phyloP scores from a whole-genome alignment of 2,888 invertebrate species.

The Papilio demoleus region DNA sequence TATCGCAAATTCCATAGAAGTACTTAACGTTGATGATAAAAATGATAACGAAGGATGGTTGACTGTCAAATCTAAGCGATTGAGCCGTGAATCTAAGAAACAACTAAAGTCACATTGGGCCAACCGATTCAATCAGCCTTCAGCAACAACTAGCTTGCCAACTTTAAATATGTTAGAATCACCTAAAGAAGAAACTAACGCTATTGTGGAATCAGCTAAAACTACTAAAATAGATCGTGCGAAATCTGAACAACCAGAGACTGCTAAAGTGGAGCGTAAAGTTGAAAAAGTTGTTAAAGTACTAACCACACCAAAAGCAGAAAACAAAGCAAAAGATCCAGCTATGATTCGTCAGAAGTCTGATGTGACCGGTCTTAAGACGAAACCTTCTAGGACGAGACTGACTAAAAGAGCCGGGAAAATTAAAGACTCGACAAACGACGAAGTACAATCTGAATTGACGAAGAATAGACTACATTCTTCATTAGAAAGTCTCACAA shows the following conservation, averaged over 20 bases:
- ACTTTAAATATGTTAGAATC: constrained; percentile 85
- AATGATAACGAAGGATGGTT: constrained; percentile 91
- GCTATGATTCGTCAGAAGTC: constrained; percentile 84
- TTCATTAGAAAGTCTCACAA: constrained; percentile 74
- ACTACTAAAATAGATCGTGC: constrained; percentile 63
- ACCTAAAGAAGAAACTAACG: constrained; percentile 71
- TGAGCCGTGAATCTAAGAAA: constrained; percentile 81
- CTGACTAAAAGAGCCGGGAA: constrained; percentile 67
- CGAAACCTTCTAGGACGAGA: constrained; percentile 66
- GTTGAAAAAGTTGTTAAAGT: constrained; percentile 52
- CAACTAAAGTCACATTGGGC: constrained; percentile 88
- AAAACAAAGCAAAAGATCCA: constrained; percentile 63
- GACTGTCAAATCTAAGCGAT: constrained; percentile 91
- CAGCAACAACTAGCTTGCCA: constrained; percentile 92
- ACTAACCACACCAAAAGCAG: constrained; percentile 54
- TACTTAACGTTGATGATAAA: constrained; percentile 71
- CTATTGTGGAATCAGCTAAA: constrained; percentile 52
- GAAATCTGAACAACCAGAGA: constrained; percentile 72
- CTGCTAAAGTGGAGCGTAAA: constrained; percentile 44
- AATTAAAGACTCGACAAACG: constrained; percentile 57
- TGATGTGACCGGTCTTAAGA: constrained; percentile 84
- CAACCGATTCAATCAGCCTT: constrained; percentile 91
- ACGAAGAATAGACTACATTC: constrained; percentile 75
- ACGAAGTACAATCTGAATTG: constrained; percentile 59
- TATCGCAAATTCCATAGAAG: constrained; percentile 75